Evolutionary conservation across 2,888 invertebrate species (phyloP).

Genomic region (Leucoma salicis): DNA sequence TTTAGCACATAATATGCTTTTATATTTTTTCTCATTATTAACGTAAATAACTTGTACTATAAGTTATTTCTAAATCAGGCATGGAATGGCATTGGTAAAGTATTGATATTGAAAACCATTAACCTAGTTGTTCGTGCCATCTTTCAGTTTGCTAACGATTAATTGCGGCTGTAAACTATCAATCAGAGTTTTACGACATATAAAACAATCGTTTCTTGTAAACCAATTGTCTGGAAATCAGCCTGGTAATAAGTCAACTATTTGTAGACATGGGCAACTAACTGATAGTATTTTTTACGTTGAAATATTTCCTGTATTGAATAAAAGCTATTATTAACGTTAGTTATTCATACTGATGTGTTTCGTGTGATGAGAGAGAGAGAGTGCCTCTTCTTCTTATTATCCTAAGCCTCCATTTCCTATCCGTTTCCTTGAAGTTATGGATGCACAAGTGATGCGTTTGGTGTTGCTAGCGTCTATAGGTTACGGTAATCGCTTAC

Average conservation of each 20-base stretch:
- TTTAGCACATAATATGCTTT: constrained; percentile 22
- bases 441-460: too few relatives aligned
- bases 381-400: too few relatives aligned
- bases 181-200: constrained; percentile 74
- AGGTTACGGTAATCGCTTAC: too few relatives aligned
- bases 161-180: constrained; percentile 74
- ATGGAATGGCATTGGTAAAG: constrained; percentile 24
- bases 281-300: constrained; percentile 4
- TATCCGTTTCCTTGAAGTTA: too few relatives aligned
- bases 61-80: constrained; percentile 23
- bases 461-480: too few relatives aligned
- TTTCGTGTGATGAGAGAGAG: too few relatives aligned
- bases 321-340: too few relatives aligned
- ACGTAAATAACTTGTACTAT: constrained; percentile 38
- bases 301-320: too few relatives aligned
- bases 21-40: constrained; percentile 26
- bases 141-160: constrained; percentile 56
- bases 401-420: too few relatives aligned
- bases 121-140: constrained; percentile 53
- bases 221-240: constrained; percentile 62
- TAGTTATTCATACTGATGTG: too few relatives aligned
- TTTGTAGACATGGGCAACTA: constrained; percentile 31
- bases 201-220: constrained; percentile 66
- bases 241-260: constrained; percentile 45
- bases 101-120: constrained; percentile 40